Evolutionary conservation across 2,113 vertebrate species (phyloP).

Genomic region (Felis catus): DNA sequence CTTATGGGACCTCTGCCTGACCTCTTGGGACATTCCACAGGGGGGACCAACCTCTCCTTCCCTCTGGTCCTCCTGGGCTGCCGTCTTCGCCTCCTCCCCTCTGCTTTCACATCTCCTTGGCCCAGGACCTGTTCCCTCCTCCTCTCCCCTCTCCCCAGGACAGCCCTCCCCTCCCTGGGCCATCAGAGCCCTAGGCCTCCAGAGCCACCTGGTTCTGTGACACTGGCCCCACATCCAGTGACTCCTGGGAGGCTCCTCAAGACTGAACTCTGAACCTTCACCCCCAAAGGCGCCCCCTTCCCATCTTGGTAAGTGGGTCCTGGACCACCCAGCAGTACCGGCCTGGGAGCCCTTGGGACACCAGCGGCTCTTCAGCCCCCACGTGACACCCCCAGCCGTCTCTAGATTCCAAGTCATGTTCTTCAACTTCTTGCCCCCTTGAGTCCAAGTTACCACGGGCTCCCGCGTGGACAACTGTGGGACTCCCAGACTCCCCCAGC

Average conservation of each 20-base stretch:
- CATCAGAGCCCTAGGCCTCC: background rate
- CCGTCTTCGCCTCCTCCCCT: no score
- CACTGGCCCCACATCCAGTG: background rate
- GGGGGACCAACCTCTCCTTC: background rate
- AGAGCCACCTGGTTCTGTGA: background rate
- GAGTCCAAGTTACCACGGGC: accelerated
- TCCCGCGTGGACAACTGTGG: background rate
- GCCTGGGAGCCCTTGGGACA: background rate
- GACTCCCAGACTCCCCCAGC: accelerated
- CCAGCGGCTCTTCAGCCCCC: background rate
- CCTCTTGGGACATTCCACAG: background rate
- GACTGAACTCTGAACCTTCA: background rate
- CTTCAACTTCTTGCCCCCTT: background rate
- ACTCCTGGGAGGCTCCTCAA: background rate
- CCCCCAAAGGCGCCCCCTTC: background rate
- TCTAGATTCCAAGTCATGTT: accelerated
- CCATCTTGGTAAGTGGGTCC: background rate
- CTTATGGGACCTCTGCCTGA: background rate
- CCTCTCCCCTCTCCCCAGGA: no score
- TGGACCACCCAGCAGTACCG: background rate
- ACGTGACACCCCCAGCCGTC: background rate
- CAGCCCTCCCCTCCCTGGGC: background rate
- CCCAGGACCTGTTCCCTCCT: background rate
- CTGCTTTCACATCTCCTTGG: background rate
- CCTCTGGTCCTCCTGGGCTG: background rate